These are phyloP conservation scores for Malurus alboscapulatus DNA, from an alignment of 2,113 vertebrate species.

Conservation along the genomic window DNA sequence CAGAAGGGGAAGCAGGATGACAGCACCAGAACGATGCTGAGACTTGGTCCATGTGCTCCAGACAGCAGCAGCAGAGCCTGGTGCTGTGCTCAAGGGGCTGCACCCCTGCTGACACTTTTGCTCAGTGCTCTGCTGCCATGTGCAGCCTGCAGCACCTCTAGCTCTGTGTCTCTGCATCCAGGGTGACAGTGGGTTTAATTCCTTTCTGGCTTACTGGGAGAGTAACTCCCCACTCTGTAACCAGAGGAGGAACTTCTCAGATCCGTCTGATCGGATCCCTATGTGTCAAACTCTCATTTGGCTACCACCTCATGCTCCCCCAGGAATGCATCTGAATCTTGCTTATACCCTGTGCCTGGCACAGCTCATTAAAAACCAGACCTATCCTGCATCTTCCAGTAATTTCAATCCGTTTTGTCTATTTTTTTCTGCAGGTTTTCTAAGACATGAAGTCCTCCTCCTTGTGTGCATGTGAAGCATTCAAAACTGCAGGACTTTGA, in stretches of 20 bases:
- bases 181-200: not conserved
- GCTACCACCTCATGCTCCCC: not conserved
- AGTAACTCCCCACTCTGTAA: not conserved
- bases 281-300: not conserved
- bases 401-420: not conserved
- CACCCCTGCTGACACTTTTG: not conserved
- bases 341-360: too few species aligned
- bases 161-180: not conserved
- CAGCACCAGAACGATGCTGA: not conserved
- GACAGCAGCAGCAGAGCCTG: not conserved
- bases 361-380: not conserved
- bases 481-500: not conserved
- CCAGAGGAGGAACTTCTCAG: not conserved
- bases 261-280: not conserved
- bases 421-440: not conserved
- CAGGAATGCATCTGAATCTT: not conserved
- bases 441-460: not conserved
- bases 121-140: fast-evolving
- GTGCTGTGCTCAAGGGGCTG: not conserved
- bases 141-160: not conserved
- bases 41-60: not conserved
- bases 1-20: not conserved
- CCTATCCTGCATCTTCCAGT: not conserved
- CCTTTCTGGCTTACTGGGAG: not conserved
- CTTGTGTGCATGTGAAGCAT: not conserved